Percentiles rank a stretch among this genome's conserved stretches.
These are phyloP conservation scores for Eupleurogrammus muticus DNA, from an alignment of 2,797 vertebrate species.

Conservation along the genomic window DNA sequence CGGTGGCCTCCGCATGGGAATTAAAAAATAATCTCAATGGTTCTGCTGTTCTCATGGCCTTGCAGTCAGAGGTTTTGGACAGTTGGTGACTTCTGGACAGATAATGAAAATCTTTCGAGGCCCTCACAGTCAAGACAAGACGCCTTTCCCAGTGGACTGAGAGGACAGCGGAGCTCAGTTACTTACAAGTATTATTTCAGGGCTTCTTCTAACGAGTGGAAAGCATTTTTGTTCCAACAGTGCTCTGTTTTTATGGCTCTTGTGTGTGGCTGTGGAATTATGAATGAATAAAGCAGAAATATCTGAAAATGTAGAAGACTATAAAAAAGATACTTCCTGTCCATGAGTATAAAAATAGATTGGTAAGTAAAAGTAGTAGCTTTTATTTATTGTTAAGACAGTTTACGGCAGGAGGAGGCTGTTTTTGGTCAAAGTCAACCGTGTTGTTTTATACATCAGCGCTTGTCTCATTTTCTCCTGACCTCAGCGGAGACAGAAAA, in stretches of 20 bases:
- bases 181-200: background rate
- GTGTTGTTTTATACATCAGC: background rate
- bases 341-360: background rate
- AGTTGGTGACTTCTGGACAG: constrained; percentile 56
- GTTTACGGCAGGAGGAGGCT: background rate
- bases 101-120: constrained; percentile 41
- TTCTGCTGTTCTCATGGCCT: constrained; percentile 76
- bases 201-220: background rate
- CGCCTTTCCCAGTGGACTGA: constrained; percentile 6
- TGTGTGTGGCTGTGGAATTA: background rate
- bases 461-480: constrained; percentile 2
- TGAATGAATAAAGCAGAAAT: background rate
- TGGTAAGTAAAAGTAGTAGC: background rate
- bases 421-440: background rate
- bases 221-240: background rate
- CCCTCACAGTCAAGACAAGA: background rate
- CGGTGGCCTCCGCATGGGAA: constrained; percentile 52
- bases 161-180: background rate
- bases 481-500: background rate
- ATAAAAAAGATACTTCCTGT: background rate
- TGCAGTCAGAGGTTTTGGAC: constrained; percentile 49
- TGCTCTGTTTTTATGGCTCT: background rate
- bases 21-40: constrained; percentile 38
- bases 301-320: too few species aligned
- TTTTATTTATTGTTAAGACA: background rate